Base-by-base conservation (phyloP, 2,113 vertebrate genomes). In the Pedetes capensis region DNA sequence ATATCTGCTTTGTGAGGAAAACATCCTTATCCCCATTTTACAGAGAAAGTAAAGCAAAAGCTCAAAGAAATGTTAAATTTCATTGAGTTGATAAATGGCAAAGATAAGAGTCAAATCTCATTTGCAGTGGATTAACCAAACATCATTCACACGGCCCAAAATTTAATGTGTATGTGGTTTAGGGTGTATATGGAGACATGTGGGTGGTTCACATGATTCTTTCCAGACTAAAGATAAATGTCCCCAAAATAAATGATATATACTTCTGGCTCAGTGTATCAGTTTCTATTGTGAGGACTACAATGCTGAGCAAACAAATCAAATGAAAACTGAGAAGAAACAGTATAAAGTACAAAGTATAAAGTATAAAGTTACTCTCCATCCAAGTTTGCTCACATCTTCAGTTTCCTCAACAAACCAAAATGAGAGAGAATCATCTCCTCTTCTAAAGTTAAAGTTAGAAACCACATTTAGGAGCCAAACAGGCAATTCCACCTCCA, bases 321-420 rank as follows among this genome's bases (percentile, higher is more conserved):
- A 88, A 69, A 64, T 64, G 55, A 95, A 89, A 93, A 89, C 37
- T 34, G n/a, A 63, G 23, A n/a, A 20, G 66, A 81, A 85, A 66
- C 57, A n/a, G 27, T 51, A 66, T 6, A 59, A 55, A 55, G 47
- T 6, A n/a, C n/a, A n/a, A n/a, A n/a, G n/a, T n/a, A n/a, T n/a
- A n/a, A n/a, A n/a, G 27, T 51, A 66, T 6, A 59, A 55, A 55
- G 47, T 6, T 13, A 53, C 3, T 16, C 18, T 84, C 66, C 6
- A 27, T 37, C 18, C 16, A 47, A 8, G 2, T 55, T 49, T 59
- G 5, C 10, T 71, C 20, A 42, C 61, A 32, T 91, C n/a, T 89
- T 96, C 23, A 59, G 27, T 59, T 85, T 89, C 47, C 59, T 89
- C 27, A 87, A 68, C 29, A 89, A 86, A 80, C 5, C 75, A 75